Evolutionary conservation across 2,888 invertebrate genomes (phyloP), one percentile per base, ranked within the genome.

Genomic region (Rugalucina vietnamica): DNA sequence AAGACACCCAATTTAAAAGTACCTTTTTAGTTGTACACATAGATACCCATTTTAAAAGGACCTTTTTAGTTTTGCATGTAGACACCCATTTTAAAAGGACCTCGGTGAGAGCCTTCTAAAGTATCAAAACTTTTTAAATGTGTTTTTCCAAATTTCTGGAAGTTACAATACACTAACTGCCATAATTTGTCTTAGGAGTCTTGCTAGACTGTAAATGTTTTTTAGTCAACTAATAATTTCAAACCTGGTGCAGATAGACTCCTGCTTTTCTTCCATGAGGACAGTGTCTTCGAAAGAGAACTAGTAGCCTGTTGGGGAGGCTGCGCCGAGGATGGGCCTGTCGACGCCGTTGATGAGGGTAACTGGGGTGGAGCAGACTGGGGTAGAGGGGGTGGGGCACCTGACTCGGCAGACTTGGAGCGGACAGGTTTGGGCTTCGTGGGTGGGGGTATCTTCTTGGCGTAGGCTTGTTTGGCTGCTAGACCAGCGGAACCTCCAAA

Each of bases 241-340:
- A 65, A 65, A 65, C 65, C 21, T 54, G 81, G 80, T 24, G 78
- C 69, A 34, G 77, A 86, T 18, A 89, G 84, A 37, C 86, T 83
- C 75, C 90, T 75, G 32, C 88, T 90, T 77, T 90, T 90, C 75
- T 90, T 90, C 90, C 90, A 90, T 29, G 90, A 89, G n/a, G 90
- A 88, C 70, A 90, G 76, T 39, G 90, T 90, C 83, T 90, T 90
- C 0, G 90, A 90, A 57, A 90, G 77, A 14, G 84, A 88, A 37
- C 71, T 77, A n/a, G 71, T 27, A 27, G 75, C 71, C 21, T 32
- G 65, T 65, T 32, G 34, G 8, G 8, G 43, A 12, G 10, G 10
- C 18, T 8, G 21, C 27, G 43, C 21, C 34, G 18, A 36, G 32
- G 24, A 21, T 65, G 69, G 43, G 60, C 27, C 49, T 65, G 49